Evolutionary conservation across 2,113 vertebrate genomes (phyloP).

Genomic region (Machaerirhynchus nigripectus): DNA sequence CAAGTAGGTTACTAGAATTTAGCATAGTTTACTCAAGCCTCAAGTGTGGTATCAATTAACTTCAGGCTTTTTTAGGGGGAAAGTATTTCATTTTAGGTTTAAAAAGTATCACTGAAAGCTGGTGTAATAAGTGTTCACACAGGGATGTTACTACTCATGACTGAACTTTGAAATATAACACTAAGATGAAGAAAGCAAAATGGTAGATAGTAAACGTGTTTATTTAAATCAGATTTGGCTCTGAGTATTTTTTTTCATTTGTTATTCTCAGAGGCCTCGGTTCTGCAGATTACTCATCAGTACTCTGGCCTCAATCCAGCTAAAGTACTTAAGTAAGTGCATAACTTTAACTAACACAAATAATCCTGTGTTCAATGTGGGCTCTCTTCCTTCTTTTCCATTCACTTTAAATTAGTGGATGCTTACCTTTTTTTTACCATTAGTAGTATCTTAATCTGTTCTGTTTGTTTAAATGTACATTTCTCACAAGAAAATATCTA

Average conservation of each 20-base stretch:
- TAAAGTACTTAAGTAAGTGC: slow-evolving; percentile 26
- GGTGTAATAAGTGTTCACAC: not conserved
- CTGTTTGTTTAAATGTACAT: not conserved
- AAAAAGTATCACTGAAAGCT: not conserved
- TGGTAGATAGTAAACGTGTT: not conserved
- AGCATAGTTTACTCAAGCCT: not conserved
- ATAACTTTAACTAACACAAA: slow-evolving; percentile 47
- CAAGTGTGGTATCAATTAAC: not conserved
- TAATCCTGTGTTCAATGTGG: not conserved
- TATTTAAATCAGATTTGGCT: slow-evolving; percentile 23
- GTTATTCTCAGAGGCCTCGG: not conserved
- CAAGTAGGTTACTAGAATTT: not conserved
- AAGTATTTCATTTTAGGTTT: not conserved
- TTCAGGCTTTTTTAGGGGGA: not conserved
- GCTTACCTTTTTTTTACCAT: not conserved
- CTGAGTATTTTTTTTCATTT: not conserved
- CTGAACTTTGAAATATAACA: not conserved
- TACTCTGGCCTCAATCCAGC: slow-evolving; percentile 40
- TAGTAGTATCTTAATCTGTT: not conserved
- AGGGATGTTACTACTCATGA: not conserved
- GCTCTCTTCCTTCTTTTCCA: not conserved
- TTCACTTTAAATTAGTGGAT: not conserved
- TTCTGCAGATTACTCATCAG: slow-evolving; percentile 30
- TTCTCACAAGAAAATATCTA: not conserved
- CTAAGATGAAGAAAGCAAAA: not conserved